These are phyloP conservation scores for Threskiornis aethiopicus DNA, from an alignment of 2,797 vertebrate species.

Conservation along the genomic window DNA sequence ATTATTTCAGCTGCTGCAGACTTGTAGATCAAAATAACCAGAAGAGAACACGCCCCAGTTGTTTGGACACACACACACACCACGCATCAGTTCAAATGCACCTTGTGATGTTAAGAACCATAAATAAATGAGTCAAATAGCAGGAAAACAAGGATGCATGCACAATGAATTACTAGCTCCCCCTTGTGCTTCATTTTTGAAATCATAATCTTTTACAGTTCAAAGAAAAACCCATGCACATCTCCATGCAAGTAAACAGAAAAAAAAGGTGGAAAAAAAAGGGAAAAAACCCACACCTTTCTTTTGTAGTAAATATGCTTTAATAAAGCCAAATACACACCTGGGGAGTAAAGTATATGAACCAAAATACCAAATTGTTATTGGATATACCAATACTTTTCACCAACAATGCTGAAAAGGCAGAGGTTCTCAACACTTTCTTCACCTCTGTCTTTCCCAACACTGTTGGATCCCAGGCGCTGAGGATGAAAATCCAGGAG, in stretches of 20 bases:
- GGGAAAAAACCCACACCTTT: rapidly evolving
- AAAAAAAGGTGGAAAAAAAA: no score
- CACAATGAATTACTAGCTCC: slow-evolving; percentile 2
- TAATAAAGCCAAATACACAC: not conserved
- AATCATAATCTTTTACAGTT: not conserved
- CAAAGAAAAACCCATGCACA: not conserved
- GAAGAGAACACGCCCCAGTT: not conserved
- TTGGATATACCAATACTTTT: no score
- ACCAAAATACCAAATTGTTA: not conserved
- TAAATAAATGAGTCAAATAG: not conserved
- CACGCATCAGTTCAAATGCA: not conserved
- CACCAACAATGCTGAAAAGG: no score
- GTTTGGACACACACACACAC: not conserved
- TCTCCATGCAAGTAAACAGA: not conserved
- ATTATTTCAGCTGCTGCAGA: not conserved
- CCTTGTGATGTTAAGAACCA: not conserved
- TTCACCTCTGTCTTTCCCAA: no score
- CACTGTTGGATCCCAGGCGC: no score
- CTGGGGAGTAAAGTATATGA: not conserved
- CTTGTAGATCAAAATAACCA: not conserved
- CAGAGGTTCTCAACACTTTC: no score
- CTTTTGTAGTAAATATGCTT: not conserved
- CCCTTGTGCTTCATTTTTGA: not conserved
- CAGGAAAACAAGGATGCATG: not conserved
- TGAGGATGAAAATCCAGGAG: no score